A percentile compares a stretch with the other conserved stretches of the same genome.
Evolutionary conservation across 2,113 vertebrate genomes (phyloP).

Genomic region (Lophura nycthemera): DNA sequence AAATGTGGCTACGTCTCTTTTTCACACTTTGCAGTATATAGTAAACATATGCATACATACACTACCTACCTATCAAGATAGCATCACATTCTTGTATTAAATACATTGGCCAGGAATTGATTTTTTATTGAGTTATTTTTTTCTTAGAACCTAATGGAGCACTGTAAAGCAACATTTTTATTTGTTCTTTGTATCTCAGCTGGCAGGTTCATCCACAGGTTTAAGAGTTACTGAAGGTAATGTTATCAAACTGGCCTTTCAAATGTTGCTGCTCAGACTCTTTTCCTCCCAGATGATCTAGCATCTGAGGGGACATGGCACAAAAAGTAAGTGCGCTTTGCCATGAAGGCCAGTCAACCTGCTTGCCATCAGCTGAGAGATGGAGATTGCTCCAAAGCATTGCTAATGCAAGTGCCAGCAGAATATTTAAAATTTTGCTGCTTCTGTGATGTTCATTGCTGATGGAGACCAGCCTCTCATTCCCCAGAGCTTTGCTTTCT

Average conservation of each 20-base stretch:
- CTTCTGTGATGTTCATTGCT: neutral
- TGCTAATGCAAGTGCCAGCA: neutral
- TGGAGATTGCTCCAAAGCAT: neutral
- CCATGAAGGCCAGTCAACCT: neutral
- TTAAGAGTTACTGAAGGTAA: neutral
- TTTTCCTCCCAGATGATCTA: neutral
- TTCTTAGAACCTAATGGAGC: neutral
- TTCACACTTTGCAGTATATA: neutral
- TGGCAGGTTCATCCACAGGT: neutral
- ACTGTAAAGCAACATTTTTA: neutral
- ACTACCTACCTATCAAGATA: neutral
- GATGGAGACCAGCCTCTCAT: neutral
- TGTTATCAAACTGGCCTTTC: neutral
- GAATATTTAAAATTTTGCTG: neutral
- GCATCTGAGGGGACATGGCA: neutral
- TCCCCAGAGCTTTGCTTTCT: neutral
- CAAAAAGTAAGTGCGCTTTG: neutral
- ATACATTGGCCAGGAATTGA: neutral
- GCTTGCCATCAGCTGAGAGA: accelerated
- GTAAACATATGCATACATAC: neutral
- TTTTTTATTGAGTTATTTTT: neutral
- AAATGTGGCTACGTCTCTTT: neutral
- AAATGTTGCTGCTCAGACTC: neutral
- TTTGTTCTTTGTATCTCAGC: neutral
- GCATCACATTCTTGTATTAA: neutral